A percentile compares a stretch with the other conserved stretches of the same genome.
Conservation (phyloP, 1,140 invertebrate species). For the Eulimnadia texana region DNA sequence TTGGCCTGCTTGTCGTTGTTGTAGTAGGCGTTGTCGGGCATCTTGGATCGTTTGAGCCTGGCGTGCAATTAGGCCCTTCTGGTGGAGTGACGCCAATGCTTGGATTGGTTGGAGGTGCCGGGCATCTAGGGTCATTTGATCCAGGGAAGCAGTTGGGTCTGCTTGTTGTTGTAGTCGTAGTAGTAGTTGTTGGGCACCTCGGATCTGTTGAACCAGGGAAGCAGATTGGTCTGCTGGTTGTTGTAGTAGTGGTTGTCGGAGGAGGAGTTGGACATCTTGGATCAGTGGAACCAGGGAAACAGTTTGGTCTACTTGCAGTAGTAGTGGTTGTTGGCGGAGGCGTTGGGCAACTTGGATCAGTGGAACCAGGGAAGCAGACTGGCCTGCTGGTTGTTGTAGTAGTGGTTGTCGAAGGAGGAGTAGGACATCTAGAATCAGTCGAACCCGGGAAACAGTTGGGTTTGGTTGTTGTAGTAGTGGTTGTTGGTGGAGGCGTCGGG, state of each 20-base stretch:
- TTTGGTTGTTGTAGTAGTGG: slow-evolving; percentile 3
- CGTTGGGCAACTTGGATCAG: slow-evolving; percentile 28
- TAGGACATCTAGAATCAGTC: slow-evolving; percentile 4
- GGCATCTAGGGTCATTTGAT: slow-evolving; percentile 31
- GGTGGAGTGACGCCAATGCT: slow-evolving; percentile 15
- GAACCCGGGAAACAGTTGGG: slow-evolving; percentile 14
- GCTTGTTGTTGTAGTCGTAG: slow-evolving; percentile 8
- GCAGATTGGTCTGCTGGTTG: slow-evolving; percentile 3
- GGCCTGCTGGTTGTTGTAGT: slow-evolving; percentile 20
- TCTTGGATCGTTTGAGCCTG: too few relatives aligned
- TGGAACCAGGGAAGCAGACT: slow-evolving; percentile 26
- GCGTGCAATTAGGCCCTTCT: too few relatives aligned
- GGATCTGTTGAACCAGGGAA: slow-evolving; percentile 15
- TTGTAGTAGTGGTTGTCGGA: background rate
- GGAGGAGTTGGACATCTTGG: background rate
- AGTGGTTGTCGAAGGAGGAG: slow-evolving; percentile 18
- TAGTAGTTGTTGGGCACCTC: slow-evolving; percentile 14
- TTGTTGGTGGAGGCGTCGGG: slow-evolving; percentile 11
- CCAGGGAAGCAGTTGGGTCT: slow-evolving; percentile 15
- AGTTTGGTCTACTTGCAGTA: background rate
- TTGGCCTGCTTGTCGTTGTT: slow-evolving; percentile 6
- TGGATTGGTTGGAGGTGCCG: slow-evolving; percentile 13
- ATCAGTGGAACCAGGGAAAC: background rate
- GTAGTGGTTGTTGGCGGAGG: slow-evolving; percentile 15
- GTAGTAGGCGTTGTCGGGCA: slow-evolving; percentile 2